Conservation (phyloP, 2,113 vertebrate genomes). For the Oreochromis aureus region DNA sequence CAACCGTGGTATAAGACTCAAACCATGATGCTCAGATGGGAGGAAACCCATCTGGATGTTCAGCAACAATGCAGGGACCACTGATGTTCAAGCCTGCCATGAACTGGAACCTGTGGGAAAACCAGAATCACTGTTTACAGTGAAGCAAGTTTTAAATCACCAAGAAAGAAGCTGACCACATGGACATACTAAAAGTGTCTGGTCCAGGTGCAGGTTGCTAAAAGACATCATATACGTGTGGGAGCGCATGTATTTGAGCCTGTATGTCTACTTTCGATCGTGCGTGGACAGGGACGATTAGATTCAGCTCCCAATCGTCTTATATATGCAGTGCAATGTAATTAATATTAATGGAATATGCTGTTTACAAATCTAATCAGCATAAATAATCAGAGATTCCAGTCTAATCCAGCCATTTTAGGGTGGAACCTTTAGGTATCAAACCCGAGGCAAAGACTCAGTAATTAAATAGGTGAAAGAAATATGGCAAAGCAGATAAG, state of each 20-base stretch:
- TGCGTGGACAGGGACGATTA: background rate
- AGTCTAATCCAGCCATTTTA: background rate
- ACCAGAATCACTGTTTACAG: background rate
- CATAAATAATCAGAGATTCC: background rate
- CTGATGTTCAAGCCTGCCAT: background rate
- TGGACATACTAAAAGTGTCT: background rate
- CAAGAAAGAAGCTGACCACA: background rate
- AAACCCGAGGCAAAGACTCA: background rate
- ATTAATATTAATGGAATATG: background rate
- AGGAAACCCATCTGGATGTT: background rate
- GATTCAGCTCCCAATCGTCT: background rate
- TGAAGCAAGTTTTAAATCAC: background rate
- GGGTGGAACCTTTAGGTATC: background rate
- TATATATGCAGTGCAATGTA: background rate
- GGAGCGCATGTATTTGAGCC: background rate
- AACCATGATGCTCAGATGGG: background rate
- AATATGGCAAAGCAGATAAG: background rate
- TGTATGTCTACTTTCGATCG: background rate
- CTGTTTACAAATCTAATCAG: background rate
- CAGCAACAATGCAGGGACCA: background rate
- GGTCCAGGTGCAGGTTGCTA: fast-evolving
- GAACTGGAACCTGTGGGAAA: background rate
- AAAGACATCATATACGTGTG: background rate
- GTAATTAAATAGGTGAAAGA: background rate
- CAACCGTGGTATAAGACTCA: background rate